phyloP scores from a whole-genome alignment of 2,888 invertebrate genomes.

The Phorcus lineatus region DNA sequence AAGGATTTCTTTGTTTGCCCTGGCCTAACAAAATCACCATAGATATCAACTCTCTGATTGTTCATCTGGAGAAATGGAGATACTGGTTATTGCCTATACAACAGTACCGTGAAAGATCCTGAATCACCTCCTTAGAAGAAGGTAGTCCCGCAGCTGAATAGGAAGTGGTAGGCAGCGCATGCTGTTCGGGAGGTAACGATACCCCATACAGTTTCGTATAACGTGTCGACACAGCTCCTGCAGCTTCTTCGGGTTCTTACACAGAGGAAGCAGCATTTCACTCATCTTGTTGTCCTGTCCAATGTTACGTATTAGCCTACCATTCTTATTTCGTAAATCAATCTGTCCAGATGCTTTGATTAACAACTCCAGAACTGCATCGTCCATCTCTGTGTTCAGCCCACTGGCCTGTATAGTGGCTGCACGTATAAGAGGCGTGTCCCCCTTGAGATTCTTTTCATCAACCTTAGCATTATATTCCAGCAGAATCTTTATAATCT shows the following conservation, averaged over 20 bases:
- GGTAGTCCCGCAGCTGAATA: slow-evolving; percentile 56
- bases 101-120: no score
- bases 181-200: slow-evolving; percentile 65
- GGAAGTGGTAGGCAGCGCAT: slow-evolving; percentile 68
- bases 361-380: slow-evolving; percentile 68
- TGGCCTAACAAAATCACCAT: no score
- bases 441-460: slow-evolving; percentile 61
- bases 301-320: slow-evolving; percentile 54
- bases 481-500: slow-evolving; percentile 67
- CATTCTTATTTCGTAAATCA: slow-evolving; percentile 56
- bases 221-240: slow-evolving; percentile 62
- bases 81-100: no score
- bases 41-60: no score
- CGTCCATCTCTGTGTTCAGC: slow-evolving; percentile 66
- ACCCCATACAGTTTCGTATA: slow-evolving; percentile 64
- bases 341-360: slow-evolving; percentile 68
- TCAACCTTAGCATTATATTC: slow-evolving; percentile 71
- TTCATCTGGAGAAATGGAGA: no score
- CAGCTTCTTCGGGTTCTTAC: slow-evolving; percentile 57
- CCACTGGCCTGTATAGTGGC: slow-evolving; percentile 67
- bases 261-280: slow-evolving; percentile 59
- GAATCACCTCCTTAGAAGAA: slow-evolving; percentile 54
- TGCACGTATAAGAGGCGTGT: slow-evolving; percentile 63
- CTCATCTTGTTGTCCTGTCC: slow-evolving; percentile 62
- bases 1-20: no score